A percentile compares a stretch with the other conserved stretches of the same genome.
These are phyloP conservation scores for Shinisaurus crocodilurus DNA, from an alignment of 2,113 vertebrate genomes.

Conservation along the genomic window DNA sequence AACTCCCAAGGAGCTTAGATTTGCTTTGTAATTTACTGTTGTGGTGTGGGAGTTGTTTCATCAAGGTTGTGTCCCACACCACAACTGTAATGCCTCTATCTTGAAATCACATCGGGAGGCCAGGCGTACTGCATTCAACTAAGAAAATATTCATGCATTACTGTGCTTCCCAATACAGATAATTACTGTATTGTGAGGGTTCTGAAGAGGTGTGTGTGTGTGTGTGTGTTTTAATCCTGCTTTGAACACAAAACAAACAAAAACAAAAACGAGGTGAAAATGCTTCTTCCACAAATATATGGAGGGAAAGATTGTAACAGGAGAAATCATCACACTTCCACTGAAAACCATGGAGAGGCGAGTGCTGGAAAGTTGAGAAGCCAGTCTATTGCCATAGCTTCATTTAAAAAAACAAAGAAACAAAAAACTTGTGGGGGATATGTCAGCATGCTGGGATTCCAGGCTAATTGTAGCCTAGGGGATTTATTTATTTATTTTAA, in stretches of 20 bases:
- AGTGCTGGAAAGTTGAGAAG: background rate
- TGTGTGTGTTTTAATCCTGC: too few relatives aligned
- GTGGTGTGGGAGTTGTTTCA: background rate
- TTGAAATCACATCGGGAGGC: background rate
- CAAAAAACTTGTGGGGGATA: too few relatives aligned
- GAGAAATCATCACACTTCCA: background rate
- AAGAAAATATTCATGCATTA: background rate
- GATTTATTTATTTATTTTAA: too few relatives aligned
- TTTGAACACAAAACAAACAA: too few relatives aligned
- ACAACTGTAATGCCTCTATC: background rate
- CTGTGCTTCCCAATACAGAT: background rate
- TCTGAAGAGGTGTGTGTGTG: background rate
- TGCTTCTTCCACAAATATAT: background rate
- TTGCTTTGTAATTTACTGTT: background rate
- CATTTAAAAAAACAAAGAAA: too few relatives aligned
- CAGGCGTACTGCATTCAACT: too few relatives aligned
- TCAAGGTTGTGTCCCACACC: background rate
- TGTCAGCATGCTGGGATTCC: too few relatives aligned
- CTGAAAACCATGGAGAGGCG: background rate
- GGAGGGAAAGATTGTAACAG: background rate
- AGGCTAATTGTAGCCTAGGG: too few relatives aligned
- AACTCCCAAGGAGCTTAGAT: background rate
- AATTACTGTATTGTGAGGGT: background rate
- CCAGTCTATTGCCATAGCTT: background rate
- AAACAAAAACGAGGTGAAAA: background rate